Evolutionary conservation across 2,113 vertebrate species (phyloP).

Genomic region (Paracanthobrama guichenoti): DNA sequence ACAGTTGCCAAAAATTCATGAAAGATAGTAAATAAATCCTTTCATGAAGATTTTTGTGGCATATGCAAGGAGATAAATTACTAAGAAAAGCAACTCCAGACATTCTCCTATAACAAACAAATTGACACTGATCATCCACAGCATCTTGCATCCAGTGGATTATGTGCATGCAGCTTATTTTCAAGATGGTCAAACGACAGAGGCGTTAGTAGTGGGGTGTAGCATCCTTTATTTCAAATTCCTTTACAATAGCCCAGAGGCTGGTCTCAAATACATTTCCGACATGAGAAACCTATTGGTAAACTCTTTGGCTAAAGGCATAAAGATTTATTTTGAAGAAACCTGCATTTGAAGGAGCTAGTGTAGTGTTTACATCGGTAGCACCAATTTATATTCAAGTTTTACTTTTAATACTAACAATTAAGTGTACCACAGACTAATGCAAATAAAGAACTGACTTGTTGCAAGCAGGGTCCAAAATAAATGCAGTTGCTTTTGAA

Average conservation of each 20-base stretch:
- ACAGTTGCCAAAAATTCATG: background rate
- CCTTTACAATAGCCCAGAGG: slow-evolving; percentile 61
- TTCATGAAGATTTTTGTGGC: background rate
- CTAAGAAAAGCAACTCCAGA: background rate
- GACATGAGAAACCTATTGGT: slow-evolving; percentile 45
- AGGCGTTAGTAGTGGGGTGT: slow-evolving; percentile 60
- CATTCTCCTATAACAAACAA: background rate
- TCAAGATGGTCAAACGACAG: slow-evolving; percentile 39
- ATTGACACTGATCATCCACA: background rate
- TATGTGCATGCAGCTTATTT: background rate
- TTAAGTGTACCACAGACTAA: slow-evolving; percentile 11
- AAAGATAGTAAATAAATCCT: background rate
- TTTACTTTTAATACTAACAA: slow-evolving; percentile 37
- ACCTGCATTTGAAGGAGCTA: slow-evolving; percentile 44
- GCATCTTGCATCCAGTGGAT: background rate
- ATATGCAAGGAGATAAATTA: background rate
- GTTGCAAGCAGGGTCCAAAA: slow-evolving; percentile 13
- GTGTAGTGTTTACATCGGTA: slow-evolving; percentile 55
- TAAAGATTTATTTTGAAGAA: slow-evolving; percentile 24
- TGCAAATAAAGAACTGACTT: background rate
- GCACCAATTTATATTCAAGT: slow-evolving; percentile 60
- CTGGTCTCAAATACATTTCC: slow-evolving; percentile 45
- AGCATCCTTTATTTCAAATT: slow-evolving; percentile 77
- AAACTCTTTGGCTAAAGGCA: slow-evolving; percentile 39
- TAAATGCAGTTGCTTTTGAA: background rate